Base-by-base conservation (phyloP, 2,113 vertebrate species). In the Albula goreensis region DNA sequence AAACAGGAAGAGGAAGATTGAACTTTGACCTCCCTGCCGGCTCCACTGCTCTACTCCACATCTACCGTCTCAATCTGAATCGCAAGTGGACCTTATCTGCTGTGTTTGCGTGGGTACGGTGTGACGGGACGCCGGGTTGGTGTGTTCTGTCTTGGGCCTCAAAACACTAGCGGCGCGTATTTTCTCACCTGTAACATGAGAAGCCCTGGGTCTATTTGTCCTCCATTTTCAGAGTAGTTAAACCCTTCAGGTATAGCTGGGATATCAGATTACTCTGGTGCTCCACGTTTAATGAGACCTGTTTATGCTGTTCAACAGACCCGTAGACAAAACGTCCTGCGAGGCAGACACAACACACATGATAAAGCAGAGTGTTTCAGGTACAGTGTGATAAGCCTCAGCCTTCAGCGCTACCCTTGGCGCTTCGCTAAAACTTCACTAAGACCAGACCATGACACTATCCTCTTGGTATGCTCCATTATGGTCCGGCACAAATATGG, bases 51-150 rank as follows among this genome's bases (percentile, higher is more conserved):
- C 31, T 41, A 41, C 31, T 41, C 31, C 31, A 41, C 31, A 51
- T 78, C 25, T 12, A 25, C 19, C 78, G n/a, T 60, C 12, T 85
- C 78, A 56, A 91, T 90, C 87, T 88, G 85, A 90, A 83, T 78
- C 85, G 25, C 13, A 19, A 57, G 41, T 63, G 85, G 86, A 85
- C 88, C 92, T 90, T 90, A 87, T 91, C 84, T 84, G 78, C 11
- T 86, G 8, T 15, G 63, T 86, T 89, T 89, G 31, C 79, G 85
- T 56, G 77, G 86, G 77, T 86, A 87, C 66, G 12, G 77, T 80
- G 25, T 53, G 11, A 74, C 79, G 81, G 0, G 74, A 85, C 88
- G 63, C 50, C 17, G 51, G 15, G 86, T 79, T 31, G 82, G 89
- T 66, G 85, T 85, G 31, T 83, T 86, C 12, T 80, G n/a, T 9